Conservation (phyloP, 1,140 invertebrate species). For the Drosophila prosaltans region DNA sequence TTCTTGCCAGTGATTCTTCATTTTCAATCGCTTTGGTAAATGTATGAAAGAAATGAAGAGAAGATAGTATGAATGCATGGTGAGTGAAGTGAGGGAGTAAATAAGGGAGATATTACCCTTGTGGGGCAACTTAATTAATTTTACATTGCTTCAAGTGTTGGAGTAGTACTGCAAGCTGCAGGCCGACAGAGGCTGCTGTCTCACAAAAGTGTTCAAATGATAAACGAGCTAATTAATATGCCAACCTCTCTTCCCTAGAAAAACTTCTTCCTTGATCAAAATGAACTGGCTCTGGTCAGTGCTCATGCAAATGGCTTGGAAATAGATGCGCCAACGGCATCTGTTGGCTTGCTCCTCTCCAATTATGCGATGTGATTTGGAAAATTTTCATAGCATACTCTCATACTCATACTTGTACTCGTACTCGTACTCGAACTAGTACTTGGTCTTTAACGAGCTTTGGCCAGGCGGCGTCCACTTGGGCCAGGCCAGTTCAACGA, state of each 20-base stretch:
- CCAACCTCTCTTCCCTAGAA: slow-evolving; percentile 23
- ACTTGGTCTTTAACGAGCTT: slow-evolving; percentile 1
- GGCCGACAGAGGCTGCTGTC: slow-evolving; percentile 56
- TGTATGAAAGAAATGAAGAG: neutral
- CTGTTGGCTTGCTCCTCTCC: slow-evolving; percentile 40
- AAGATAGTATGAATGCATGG: neutral
- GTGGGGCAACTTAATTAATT: slow-evolving; percentile 78
- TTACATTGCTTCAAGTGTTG: slow-evolving; percentile 69
- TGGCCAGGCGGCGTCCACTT: neutral
- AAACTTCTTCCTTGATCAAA: slow-evolving; percentile 40
- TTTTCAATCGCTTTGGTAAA: slow-evolving; percentile 29
- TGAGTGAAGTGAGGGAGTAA: too few species aligned
- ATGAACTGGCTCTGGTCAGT: neutral
- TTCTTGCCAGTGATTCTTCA: slow-evolving; percentile 27
- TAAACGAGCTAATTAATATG: slow-evolving; percentile 81
- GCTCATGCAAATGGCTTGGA: slow-evolving; percentile 43
- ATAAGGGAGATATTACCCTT: slow-evolving; percentile 31
- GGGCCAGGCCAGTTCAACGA: slow-evolving; percentile 54
- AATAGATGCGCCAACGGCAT: slow-evolving; percentile 29
- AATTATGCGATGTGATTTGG: slow-evolving; percentile 74
- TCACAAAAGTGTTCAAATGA: slow-evolving; percentile 74
- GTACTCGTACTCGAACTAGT: neutral
- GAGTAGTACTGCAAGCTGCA: neutral
- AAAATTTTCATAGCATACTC: slow-evolving; percentile 46
- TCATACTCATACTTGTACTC: neutral